Conservation (phyloP, 2,888 invertebrate genomes). For the Galerucella nymphaeae region DNA sequence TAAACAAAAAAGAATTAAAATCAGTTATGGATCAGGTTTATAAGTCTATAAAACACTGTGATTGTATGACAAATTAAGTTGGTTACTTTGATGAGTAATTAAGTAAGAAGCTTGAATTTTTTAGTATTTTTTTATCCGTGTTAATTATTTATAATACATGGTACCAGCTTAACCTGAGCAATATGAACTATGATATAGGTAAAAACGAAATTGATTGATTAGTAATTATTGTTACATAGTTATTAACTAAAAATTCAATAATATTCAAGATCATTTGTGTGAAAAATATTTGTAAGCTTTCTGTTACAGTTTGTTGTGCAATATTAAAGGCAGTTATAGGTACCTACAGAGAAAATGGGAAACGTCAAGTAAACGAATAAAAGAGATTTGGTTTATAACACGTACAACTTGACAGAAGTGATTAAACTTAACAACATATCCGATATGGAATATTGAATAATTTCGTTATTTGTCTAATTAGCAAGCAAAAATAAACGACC, state of each 20-base stretch:
- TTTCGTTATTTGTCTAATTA: constrained; percentile 7
- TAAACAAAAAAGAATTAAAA: background rate
- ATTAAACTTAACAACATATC: background rate
- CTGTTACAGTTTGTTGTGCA: constrained; percentile 20
- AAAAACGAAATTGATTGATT: too few species aligned
- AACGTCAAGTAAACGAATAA: background rate
- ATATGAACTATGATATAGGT: too few species aligned
- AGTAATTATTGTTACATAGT: too few species aligned
- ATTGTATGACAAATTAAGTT: too few species aligned
- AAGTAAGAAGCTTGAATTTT: too few species aligned
- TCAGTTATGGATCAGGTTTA: background rate
- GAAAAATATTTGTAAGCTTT: background rate
- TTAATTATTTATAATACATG: too few species aligned
- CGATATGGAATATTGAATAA: constrained; percentile 11
- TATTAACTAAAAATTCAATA: background rate
- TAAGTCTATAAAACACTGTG: background rate
- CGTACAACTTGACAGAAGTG: too few species aligned
- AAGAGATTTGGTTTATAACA: background rate
- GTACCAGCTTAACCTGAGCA: too few species aligned
- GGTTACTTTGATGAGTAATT: too few species aligned
- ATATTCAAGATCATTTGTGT: background rate
- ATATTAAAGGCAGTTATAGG: background rate
- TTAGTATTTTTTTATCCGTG: too few species aligned
- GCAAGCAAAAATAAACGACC: background rate
- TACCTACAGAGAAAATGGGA: background rate